A percentile compares a stretch with the other conserved stretches of the same genome.
phyloP scores from a whole-genome alignment of 1,140 invertebrate species.

The Stegodyphus mimosarum region DNA sequence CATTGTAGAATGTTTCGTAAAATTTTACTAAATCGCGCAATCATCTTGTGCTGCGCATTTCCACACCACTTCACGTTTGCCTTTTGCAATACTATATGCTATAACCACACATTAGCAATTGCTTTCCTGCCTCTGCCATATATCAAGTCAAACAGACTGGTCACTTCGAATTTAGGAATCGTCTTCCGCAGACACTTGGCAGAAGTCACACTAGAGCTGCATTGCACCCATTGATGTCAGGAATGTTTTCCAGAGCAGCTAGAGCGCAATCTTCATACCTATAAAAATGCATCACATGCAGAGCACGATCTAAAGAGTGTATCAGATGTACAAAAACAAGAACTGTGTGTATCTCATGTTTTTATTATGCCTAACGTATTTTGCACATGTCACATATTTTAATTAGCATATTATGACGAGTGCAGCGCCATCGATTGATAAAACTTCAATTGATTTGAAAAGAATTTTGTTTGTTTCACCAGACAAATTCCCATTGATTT shows the following conservation, averaged over 20 bases:
- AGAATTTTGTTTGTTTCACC: no score
- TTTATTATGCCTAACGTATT: neutral
- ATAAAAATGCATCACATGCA: neutral
- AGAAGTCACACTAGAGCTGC: neutral
- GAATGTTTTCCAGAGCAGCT: neutral
- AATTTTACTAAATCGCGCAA: neutral
- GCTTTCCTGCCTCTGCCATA: neutral
- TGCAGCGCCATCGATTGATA: neutral
- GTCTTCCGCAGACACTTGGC: neutral
- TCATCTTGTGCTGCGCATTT: neutral
- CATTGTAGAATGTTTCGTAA: neutral
- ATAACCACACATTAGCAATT: neutral
- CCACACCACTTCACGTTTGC: neutral
- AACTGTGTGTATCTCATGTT: neutral
- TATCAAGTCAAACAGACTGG: neutral
- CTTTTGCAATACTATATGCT: neutral
- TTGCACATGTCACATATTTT: neutral
- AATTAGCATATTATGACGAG: neutral
- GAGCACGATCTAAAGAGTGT: neutral
- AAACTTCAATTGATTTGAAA: neutral
- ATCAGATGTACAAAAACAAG: neutral
- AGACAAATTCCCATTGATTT: neutral
- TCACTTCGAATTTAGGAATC: neutral
- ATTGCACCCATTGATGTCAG: neutral
- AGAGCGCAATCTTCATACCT: neutral